Evolutionary conservation across 2,113 vertebrate genomes (phyloP).

Genomic region (Mus pahari): DNA sequence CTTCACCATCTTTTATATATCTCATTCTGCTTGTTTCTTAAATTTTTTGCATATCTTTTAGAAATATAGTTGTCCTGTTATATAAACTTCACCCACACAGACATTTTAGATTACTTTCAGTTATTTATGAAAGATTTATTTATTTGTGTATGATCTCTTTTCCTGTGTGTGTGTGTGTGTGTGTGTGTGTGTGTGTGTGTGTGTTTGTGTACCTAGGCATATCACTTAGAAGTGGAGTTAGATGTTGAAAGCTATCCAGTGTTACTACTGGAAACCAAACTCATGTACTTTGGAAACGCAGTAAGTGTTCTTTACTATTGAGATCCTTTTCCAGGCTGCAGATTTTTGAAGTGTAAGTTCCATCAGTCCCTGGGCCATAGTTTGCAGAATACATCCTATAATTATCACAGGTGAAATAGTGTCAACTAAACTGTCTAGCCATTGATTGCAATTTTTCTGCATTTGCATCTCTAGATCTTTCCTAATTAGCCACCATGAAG

Average conservation of each 20-base stretch:
- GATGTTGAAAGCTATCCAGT: not conserved
- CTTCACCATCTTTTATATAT: not conserved
- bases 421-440: conserved; percentile 35
- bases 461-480: conserved; percentile 37
- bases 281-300: not conserved
- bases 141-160: not conserved
- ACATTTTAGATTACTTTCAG: not conserved
- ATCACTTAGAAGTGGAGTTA: not conserved
- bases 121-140: not conserved
- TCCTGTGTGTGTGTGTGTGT: too few species aligned
- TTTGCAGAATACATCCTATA: not conserved
- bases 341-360: conserved; percentile 13
- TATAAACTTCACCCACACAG: not conserved
- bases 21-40: not conserved
- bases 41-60: not conserved
- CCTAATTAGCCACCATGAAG: conserved; percentile 21
- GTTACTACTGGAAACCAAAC: not conserved
- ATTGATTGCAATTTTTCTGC: not conserved
- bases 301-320: not conserved
- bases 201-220: not conserved
- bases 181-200: not conserved
- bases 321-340: not conserved
- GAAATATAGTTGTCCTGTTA: not conserved
- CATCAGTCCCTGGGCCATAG: conserved; percentile 4
- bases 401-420: conserved; percentile 2